Evolutionary conservation across 2,797 vertebrate genomes (phyloP).

Genomic region (Anabas testudineus): DNA sequence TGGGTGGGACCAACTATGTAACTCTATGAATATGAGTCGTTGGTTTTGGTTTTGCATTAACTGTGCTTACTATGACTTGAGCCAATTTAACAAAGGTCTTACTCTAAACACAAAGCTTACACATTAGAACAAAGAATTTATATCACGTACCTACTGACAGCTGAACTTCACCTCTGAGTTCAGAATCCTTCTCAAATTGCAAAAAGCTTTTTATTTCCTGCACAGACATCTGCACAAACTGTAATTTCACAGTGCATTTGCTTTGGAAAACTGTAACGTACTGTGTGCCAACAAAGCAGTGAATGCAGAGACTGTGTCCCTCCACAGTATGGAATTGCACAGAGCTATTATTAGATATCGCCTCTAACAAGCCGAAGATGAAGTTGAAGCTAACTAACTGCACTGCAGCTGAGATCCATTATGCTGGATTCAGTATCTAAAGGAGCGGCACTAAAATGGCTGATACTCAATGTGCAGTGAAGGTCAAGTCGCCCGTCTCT

Average conservation of each 20-base stretch:
- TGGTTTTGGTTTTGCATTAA: conserved; percentile 67
- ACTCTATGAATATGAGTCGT: conserved; percentile 75
- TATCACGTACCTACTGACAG: conserved; percentile 42
- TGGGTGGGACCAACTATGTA: conserved; percentile 79
- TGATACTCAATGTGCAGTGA: conserved; percentile 83
- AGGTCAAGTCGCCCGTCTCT: conserved; percentile 84
- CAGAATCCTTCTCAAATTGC: conserved; percentile 11
- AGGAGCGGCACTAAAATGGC: conserved; percentile 82
- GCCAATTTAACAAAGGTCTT: conserved; percentile 48
- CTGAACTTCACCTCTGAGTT: conserved; percentile 37
- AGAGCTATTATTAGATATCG: conserved; percentile 76
- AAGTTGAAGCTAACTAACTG: conserved; percentile 77
- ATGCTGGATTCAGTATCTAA: conserved; percentile 73
- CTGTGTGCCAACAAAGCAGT: conserved; percentile 20
- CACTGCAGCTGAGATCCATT: conserved; percentile 78
- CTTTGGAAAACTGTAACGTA: conserved; percentile 17
- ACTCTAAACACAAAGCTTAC: conserved; percentile 46
- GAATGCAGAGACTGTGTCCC: conserved; percentile 46
- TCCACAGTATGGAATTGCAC: conserved; percentile 75
- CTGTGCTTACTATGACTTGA: conserved; percentile 51
- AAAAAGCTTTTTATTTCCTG: conserved; percentile 28
- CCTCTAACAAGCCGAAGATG: conserved; percentile 72
- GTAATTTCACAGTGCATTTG: conserved; percentile 55
- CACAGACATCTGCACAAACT: conserved; percentile 25
- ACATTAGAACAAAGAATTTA: conserved; percentile 50